Evolutionary conservation across 2,797 vertebrate genomes (phyloP).

Genomic region (Phaenicophaeus curvirostris): DNA sequence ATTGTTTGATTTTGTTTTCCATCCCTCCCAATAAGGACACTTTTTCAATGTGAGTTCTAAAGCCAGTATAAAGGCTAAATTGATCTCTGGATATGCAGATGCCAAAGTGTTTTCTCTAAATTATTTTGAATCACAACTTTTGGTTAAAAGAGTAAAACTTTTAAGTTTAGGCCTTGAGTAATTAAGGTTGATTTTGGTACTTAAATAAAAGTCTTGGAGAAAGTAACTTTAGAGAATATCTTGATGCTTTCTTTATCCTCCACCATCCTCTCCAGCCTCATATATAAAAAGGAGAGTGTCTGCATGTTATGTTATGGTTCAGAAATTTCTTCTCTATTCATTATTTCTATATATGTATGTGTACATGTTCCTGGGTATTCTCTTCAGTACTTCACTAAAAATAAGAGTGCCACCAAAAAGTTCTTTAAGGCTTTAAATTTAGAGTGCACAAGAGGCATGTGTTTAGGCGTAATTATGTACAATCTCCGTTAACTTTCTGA

Average conservation of each 20-base stretch:
- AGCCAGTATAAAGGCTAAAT: background rate
- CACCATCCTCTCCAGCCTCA: fast-evolving
- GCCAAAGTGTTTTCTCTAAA: background rate
- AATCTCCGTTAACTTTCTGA: background rate
- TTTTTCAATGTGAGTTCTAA: background rate
- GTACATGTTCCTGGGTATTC: background rate
- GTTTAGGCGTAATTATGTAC: background rate
- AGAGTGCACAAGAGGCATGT: background rate
- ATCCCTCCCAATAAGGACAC: fast-evolving
- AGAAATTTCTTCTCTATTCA: background rate
- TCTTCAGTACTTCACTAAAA: background rate
- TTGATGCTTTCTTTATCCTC: background rate
- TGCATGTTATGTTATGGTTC: background rate
- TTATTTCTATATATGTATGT: conserved; percentile 1
- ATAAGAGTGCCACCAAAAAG: background rate
- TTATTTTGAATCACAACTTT: background rate
- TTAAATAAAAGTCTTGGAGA: background rate
- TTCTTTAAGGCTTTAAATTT: background rate
- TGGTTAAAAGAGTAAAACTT: conserved; percentile 6
- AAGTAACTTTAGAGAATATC: background rate
- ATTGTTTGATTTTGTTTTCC: background rate
- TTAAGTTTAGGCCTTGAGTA: background rate
- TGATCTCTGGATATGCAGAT: background rate
- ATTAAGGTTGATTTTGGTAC: background rate
- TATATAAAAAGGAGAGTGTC: background rate